A percentile compares a stretch with the other conserved stretches of the same genome.
Evolutionary conservation across 1,140 invertebrate genomes (phyloP).

Genomic region (Meloidogyne hapla): DNA sequence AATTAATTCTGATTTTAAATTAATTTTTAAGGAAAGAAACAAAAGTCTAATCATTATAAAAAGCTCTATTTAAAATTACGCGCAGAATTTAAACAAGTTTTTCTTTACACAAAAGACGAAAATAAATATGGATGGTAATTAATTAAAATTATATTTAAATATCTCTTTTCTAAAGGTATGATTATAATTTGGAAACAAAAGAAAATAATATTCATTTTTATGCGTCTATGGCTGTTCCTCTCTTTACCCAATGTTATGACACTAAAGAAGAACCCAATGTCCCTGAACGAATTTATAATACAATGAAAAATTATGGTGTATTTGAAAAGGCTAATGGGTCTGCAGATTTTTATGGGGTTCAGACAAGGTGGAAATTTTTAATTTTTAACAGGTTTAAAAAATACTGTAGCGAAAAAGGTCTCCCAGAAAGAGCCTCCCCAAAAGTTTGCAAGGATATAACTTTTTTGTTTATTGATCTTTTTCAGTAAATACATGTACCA

Average conservation of each 20-base stretch:
- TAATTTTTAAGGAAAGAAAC: not conserved
- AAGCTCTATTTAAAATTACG: constrained; percentile 7
- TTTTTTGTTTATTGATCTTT: no score
- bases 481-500: no score
- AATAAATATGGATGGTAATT: constrained; percentile 1
- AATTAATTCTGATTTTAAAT: no score
- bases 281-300: constrained; percentile 1
- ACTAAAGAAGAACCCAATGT: not conserved
- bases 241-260: constrained; percentile 26
- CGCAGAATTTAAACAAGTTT: not conserved
- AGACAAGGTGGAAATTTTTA: constrained; percentile 14
- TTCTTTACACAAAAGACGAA: not conserved
- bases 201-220: constrained; percentile 14
- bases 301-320: constrained; percentile 3
- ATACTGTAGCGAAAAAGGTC: no score
- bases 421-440: no score
- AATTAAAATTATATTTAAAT: not conserved
- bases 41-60: not conserved
- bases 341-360: constrained; percentile 15
- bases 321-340: not conserved
- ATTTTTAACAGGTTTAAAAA: no score
- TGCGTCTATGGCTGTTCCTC: constrained; percentile 11
- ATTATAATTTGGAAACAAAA: not conserved
- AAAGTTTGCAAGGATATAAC: no score
- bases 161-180: not conserved